Evolutionary conservation across 2,113 vertebrate genomes (phyloP).

Genomic region (Lasiurus cinereus): DNA sequence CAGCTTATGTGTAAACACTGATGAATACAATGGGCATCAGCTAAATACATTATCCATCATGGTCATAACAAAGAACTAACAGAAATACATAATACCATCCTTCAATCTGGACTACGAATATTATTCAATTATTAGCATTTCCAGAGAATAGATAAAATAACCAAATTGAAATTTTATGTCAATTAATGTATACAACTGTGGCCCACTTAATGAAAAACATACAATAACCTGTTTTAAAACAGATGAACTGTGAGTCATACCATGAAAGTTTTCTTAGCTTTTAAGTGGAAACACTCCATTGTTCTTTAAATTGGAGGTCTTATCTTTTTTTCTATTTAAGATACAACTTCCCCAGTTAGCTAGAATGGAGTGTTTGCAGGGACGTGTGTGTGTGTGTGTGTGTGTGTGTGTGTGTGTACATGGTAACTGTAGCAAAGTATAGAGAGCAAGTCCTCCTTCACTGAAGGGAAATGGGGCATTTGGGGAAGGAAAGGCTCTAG

Average conservation of each 20-base stretch:
- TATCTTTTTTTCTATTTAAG: constrained; percentile 10
- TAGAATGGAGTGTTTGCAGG: background rate
- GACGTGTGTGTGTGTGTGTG: background rate
- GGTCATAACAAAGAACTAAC: constrained; percentile 43
- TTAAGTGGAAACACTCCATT: constrained; percentile 6
- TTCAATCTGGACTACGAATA: constrained; percentile 31
- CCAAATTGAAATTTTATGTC: constrained; percentile 34
- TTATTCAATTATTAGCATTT: constrained; percentile 39
- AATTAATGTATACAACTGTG: background rate
- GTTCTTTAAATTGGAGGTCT: constrained; percentile 39
- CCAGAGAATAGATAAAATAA: constrained; percentile 51
- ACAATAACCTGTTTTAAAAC: constrained; percentile 46
- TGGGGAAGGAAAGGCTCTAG: background rate
- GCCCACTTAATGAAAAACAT: constrained; percentile 18
- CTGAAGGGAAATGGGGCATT: background rate
- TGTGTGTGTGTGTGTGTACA: background rate
- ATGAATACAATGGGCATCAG: background rate
- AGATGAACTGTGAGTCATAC: background rate
- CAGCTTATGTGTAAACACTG: background rate
- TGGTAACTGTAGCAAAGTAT: background rate
- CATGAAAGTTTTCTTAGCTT: background rate
- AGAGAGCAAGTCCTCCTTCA: background rate
- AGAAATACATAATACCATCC: constrained; percentile 45
- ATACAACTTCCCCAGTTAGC: background rate
- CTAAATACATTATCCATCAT: constrained; percentile 21